Base-by-base conservation (phyloP, 2,888 invertebrate genomes). In the Thalpophila matura region DNA sequence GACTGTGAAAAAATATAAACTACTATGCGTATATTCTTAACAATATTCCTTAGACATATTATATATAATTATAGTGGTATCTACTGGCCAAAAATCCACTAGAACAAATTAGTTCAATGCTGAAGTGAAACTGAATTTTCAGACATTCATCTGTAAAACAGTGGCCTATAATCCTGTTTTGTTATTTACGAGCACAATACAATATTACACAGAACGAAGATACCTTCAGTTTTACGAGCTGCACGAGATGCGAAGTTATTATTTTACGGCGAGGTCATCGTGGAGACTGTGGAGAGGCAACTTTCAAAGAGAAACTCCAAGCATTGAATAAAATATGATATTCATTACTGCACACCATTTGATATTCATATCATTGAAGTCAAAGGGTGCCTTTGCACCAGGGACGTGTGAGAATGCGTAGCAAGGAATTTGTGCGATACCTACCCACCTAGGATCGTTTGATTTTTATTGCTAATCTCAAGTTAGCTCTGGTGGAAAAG, bases 211-310 rank as follows among this genome's bases (percentile, higher is more conserved):
- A 22, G 38, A 26, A 40, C n/a, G 31, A 24, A 40, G 26, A 40
- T 12, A 40, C 20, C 20, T 26, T n/a, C 20, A 38, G 38, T 31
- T 67, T 45, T 45, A 68, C 29, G 59, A 57, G 29, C 45, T 57
- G 20, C 29, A 27, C 16, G 31, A 67, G 58, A 26, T 57, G 26
- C 24, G 31, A 26, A 27, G 68, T 68, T 58, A 24, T 38, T 38
- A 67, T 68, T 63, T 58, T 27, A 31, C 14, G 29, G 43, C 37
- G 24, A 38, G 68, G 58, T 68, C 68, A 57, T 43, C 43, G 12
- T 12, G 7, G 18, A 38, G 16, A n/a, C n/a, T n/a, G n/a, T n/a
- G n/a, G n/a, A n/a, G 10, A 10, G 31, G 31, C 26, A 16, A 38
- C 16, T 29, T 38, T 45, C 26, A 45, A 45, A 35, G 16, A 38